Base-by-base conservation (phyloP, 2,797 vertebrate species). In the Gymnodraco acuticeps region DNA sequence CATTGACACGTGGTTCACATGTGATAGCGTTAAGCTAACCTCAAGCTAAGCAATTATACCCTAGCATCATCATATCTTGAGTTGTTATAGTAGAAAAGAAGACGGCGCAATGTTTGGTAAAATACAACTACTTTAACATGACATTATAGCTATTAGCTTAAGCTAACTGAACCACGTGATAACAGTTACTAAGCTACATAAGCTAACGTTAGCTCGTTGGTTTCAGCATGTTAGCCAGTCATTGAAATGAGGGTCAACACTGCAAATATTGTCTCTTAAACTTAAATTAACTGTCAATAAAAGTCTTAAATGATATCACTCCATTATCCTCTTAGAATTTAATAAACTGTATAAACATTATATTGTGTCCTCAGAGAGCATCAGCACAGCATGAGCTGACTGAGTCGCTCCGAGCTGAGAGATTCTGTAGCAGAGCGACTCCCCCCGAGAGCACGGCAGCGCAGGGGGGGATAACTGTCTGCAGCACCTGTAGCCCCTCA, bases 341-440 rank as follows among this genome's bases (percentile, higher is more conserved):
- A 23, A 23, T 23, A 23, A 23, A 23, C 20, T 23, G 20, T 23
- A 23, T 23, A 23, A 23, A 27, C 27, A 27, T 27, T 27, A 27
- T 27, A 27, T 4, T 27, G 27, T 89, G 86, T 90, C 2, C 23
- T 78, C 86, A 80, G 80, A 51, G 75, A 84, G 89, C 79, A 5
- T 65, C 53, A 42, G 50, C 48, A 61, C 68, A 10, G 74, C 85
- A 20, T 0, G 2, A n/a, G 47, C 73, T 2, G 74, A 73, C 41
- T 17, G 15, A 45, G 10, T 27, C 27, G 41, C 81, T 73, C 80
- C 70, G 43, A 41, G 27, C 81, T 69, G 83, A 90, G 66, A 0
- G 52, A 93, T 95, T 0, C 71, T 96, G 59, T 96, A 43, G 94
- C 95, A 96, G 95, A 95, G 73, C 10, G 90, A 96, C 95, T 96